Evolutionary conservation across 2,888 invertebrate species (phyloP).

Genomic region (Conomelus anceps): DNA sequence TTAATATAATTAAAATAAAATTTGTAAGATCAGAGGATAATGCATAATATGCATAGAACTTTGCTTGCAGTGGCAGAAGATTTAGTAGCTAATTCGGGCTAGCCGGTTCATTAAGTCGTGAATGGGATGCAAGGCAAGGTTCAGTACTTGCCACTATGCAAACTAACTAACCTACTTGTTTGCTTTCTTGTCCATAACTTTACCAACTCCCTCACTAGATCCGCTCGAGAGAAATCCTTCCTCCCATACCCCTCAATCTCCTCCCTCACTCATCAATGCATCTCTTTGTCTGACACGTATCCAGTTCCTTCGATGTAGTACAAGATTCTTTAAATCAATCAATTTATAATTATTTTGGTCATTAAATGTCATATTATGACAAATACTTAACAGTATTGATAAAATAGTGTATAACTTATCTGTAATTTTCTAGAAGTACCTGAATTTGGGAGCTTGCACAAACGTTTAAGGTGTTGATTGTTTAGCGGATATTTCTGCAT

Average conservation of each 20-base stretch:
- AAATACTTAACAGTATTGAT: no score
- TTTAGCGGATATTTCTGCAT: no score
- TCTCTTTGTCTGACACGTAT: not conserved
- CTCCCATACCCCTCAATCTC: not conserved
- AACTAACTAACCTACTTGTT: not conserved
- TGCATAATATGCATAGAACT: not conserved
- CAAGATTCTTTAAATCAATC: no score
- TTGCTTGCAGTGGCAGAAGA: not conserved
- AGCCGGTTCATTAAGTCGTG: not conserved
- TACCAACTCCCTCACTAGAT: not conserved
- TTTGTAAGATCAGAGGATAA: not conserved
- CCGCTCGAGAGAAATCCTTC: not conserved
- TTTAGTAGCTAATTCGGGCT: not conserved
- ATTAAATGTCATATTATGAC: no score
- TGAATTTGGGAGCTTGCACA: no score
- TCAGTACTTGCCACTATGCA: not conserved
- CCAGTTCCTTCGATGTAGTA: no score
- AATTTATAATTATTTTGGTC: no score
- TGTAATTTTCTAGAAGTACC: no score
- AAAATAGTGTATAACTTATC: no score
- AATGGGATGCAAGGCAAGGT: not conserved
- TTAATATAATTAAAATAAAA: not conserved
- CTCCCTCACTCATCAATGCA: not conserved
- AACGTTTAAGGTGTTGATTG: no score
- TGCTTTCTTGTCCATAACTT: not conserved